phyloP scores from a whole-genome alignment of 2,888 invertebrate genomes.

The Cantharis rustica region DNA sequence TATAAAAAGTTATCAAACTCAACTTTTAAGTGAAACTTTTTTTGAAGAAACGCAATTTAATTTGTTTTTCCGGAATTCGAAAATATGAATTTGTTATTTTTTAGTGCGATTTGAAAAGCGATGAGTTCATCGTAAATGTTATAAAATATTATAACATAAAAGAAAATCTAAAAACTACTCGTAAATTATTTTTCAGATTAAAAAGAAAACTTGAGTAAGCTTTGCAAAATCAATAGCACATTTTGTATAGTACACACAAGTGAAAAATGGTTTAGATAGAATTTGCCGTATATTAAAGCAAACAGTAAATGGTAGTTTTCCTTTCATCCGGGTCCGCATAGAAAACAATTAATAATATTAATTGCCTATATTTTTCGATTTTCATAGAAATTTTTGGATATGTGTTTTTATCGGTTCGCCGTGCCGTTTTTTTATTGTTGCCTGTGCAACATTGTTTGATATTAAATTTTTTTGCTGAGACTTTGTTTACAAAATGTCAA shows the following conservation, averaged over 20 bases:
- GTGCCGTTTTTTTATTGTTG: slow-evolving; percentile 29
- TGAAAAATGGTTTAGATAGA: slow-evolving; percentile 21
- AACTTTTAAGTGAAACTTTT: background rate
- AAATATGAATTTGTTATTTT: background rate
- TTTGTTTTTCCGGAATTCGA: background rate
- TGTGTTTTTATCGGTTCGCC: slow-evolving; percentile 22
- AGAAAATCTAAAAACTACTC: slow-evolving; percentile 1
- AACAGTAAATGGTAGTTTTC: slow-evolving; percentile 37
- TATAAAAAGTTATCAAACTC: background rate
- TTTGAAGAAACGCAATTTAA: background rate
- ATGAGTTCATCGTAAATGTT: background rate
- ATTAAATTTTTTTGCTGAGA: slow-evolving; percentile 13
- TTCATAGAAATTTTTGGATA: slow-evolving; percentile 35
- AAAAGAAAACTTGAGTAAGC: background rate
- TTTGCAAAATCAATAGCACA: slow-evolving; percentile 18
- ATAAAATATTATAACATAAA: background rate
- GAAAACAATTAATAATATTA: slow-evolving; percentile 46
- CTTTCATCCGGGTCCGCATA: slow-evolving; percentile 37
- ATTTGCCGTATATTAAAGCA: slow-evolving; percentile 22
- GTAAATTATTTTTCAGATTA: slow-evolving; percentile 2
- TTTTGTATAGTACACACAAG: slow-evolving; percentile 19
- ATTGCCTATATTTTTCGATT: slow-evolving; percentile 44
- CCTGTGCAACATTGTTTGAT: slow-evolving; percentile 34
- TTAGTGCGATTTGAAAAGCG: background rate
- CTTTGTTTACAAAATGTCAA: slow-evolving; percentile 16